Base-by-base conservation (phyloP, 2,888 invertebrate species). In the Drosophila gaucha region DNA sequence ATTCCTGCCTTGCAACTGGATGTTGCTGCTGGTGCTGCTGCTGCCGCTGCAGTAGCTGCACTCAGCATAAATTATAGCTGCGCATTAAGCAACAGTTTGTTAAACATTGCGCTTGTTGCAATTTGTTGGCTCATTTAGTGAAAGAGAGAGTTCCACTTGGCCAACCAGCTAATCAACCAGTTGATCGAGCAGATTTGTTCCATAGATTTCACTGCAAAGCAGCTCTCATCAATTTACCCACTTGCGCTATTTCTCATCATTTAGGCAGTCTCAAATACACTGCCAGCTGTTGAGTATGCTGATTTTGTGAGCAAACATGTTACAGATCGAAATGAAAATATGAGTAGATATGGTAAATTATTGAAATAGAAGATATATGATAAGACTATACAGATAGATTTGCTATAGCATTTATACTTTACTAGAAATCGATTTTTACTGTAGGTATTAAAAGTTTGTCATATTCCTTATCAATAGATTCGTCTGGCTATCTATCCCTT, bases 41-140 rank as follows among this genome's bases (percentile, higher is more conserved):
- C 39, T 26, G 46, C 33, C 31, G 44, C 30, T 26, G 50, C 63
- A 47, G 60, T 65, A 65, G 60, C 66, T 16, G 26, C 18, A 24
- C 47, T 56, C 49, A 58, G 80, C 85, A 85, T 82, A 86, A 84
- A 88, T 84, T 87, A 84, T 85, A 46, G 66, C 43, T 62, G 55
- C 60, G 72, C 76, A 86, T 86, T 86, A 86, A 80, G 79, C 82
- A 82, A 87, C 78, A 84, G 73, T 73, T 74, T 66, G 78, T 74
- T 74, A 65, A 66, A 65, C 69, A 88, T 84, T 79, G 88, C 77
- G 75, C 68, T 78, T 74, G 70, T 75, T 72, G 88, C 86, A 79
- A 83, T 79, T 86, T 77, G 77, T 68, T 67, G 59, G 52, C 73
- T 74, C 74, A 78, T 78, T 57, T 60, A 67, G 63, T 64, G 83